A percentile compares a stretch with the other conserved stretches of the same genome.
These are phyloP conservation scores for Leguminivora glycinivorella DNA, from an alignment of 1,140 invertebrate genomes.

Conservation along the genomic window DNA sequence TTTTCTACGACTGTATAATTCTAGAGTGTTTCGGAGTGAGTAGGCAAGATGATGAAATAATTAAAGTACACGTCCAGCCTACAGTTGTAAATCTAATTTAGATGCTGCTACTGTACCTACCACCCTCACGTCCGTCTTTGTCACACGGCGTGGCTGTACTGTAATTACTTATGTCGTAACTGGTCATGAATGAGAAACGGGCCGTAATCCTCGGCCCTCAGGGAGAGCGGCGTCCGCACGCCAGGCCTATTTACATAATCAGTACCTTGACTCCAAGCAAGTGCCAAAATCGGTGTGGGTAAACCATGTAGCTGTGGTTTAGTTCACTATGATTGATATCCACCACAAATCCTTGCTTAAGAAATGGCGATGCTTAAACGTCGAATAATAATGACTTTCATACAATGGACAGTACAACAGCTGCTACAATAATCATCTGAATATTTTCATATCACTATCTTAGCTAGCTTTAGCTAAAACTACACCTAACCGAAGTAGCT, in stretches of 20 bases:
- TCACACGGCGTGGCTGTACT: conserved; percentile 22
- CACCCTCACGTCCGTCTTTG: conserved; percentile 24
- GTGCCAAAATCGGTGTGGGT: neutral
- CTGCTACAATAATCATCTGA: too few relatives aligned
- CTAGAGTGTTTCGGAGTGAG: neutral
- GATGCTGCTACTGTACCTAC: conserved; percentile 13
- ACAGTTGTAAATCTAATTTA: conserved; percentile 15
- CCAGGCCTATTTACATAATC: conserved; percentile 34
- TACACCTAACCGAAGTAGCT: too few relatives aligned
- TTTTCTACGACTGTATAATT: too few relatives aligned
- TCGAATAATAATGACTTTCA: too few relatives aligned
- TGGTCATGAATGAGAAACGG: conserved; percentile 60
- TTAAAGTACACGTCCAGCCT: neutral
- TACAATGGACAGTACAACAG: too few relatives aligned
- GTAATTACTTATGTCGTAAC: conserved; percentile 41
- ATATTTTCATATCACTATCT: too few relatives aligned
- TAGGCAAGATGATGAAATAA: neutral
- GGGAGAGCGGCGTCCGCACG: conserved; percentile 42
- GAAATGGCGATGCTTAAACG: too few relatives aligned
- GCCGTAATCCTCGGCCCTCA: conserved; percentile 51
- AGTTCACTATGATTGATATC: neutral
- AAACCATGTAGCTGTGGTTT: neutral
- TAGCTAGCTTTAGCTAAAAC: too few relatives aligned
- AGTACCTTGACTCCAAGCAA: conserved; percentile 1
- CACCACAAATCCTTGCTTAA: neutral